A percentile compares a stretch with the other conserved stretches of the same genome.
phyloP scores from a whole-genome alignment of 1,140 invertebrate genomes.

The Limonius californicus region DNA sequence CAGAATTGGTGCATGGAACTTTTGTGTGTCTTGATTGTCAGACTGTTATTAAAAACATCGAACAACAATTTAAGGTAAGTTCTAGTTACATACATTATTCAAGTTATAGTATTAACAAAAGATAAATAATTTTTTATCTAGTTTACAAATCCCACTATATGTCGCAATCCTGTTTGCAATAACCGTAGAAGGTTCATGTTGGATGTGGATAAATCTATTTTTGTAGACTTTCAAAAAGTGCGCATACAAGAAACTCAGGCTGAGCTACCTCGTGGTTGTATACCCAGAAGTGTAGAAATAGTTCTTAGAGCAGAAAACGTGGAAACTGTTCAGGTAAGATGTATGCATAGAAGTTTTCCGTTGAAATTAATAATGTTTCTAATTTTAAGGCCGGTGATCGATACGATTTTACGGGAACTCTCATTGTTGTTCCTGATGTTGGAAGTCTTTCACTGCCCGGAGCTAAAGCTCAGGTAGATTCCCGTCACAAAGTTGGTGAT shows the following conservation, averaged over 20 bases:
- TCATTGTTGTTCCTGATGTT: conserved; percentile 98
- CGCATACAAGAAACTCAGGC: conserved; percentile 97
- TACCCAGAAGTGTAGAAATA: conserved; percentile 94
- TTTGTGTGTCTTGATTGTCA: conserved; percentile 91
- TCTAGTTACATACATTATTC: conserved; percentile 14
- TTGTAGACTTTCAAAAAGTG: conserved; percentile 99
- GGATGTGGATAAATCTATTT: conserved; percentile 89
- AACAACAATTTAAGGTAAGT: conserved; percentile 96
- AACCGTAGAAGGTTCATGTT: conserved; percentile 89
- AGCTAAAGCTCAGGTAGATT: conserved; percentile 75
- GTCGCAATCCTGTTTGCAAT: conserved; percentile 90
- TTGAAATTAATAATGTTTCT: no score
- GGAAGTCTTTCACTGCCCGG: conserved; percentile 81
- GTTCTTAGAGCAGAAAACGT: conserved; percentile 95
- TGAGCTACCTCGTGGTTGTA: conserved; percentile 93
- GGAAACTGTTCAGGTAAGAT: conserved; percentile 88
- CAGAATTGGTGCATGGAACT: conserved; percentile 87
- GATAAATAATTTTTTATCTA: conserved; percentile 44
- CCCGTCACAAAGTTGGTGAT: conserved; percentile 67
- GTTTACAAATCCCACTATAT: conserved; percentile 92
- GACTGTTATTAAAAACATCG: conserved; percentile 89
- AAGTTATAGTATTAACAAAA: background rate
- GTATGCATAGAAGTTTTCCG: no score
- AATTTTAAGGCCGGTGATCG: conserved; percentile 60
- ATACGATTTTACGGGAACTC: conserved; percentile 94